These are phyloP conservation scores for Caradrina kadenii DNA, from an alignment of 2,888 invertebrate species.

Conservation along the genomic window DNA sequence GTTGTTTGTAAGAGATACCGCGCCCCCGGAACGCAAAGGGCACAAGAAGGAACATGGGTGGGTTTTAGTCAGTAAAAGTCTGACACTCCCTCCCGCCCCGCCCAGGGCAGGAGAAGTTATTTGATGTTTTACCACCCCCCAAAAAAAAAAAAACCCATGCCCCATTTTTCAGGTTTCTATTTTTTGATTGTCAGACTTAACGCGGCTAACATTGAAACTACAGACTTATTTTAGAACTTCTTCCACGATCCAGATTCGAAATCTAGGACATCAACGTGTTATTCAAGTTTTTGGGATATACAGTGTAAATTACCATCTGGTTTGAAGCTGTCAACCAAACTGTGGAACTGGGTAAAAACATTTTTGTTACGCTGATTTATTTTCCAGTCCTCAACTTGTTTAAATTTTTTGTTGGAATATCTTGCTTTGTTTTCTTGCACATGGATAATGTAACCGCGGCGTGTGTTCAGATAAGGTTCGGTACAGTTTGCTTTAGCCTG, in stretches of 20 bases:
- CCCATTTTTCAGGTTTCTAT: too few species aligned
- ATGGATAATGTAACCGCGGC: slow-evolving; percentile 19
- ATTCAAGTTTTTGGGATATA: not conserved
- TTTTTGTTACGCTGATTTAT: not conserved
- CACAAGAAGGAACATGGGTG: too few species aligned
- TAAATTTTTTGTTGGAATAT: not conserved
- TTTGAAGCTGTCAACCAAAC: not conserved
- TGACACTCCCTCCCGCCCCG: too few species aligned
- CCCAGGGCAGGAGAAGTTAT: too few species aligned
- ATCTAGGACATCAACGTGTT: not conserved
- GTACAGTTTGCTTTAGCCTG: slow-evolving; percentile 35
- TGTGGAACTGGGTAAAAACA: not conserved
- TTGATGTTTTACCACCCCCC: too few species aligned
- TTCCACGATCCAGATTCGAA: not conserved
- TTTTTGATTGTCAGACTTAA: not conserved
- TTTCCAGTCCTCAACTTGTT: not conserved
- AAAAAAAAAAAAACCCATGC: too few species aligned
- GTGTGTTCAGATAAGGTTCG: slow-evolving; percentile 48
- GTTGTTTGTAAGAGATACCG: too few species aligned
- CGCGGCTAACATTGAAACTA: too few species aligned
- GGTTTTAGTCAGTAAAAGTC: too few species aligned
- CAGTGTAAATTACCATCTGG: not conserved
- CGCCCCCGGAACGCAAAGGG: too few species aligned
- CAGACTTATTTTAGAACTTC: not conserved
- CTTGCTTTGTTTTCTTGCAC: slow-evolving; percentile 10